Conservation (phyloP, 2,113 vertebrate genomes). For the Neopipo cinnamomea region DNA sequence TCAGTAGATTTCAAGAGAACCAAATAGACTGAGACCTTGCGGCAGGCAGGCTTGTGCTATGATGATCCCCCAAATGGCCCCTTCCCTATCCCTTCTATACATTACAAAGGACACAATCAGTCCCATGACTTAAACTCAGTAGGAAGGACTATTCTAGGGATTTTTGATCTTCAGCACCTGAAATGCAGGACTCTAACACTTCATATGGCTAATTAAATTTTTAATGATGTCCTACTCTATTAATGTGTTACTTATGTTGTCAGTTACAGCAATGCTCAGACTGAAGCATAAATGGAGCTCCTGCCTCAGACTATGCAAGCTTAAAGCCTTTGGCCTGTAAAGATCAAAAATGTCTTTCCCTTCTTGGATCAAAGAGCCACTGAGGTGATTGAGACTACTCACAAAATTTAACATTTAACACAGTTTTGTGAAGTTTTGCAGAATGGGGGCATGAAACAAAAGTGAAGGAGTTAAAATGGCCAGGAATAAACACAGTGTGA, state of each 20-base stretch:
- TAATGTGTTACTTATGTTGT: not conserved
- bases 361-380: not conserved
- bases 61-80: rapidly evolving
- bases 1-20: not conserved
- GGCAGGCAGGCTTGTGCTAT: not conserved
- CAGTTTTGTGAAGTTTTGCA: not conserved
- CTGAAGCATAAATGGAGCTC: not conserved
- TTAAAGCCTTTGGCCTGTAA: not conserved
- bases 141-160: not conserved
- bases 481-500: not conserved
- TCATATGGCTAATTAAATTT: not conserved
- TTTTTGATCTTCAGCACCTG: not conserved
- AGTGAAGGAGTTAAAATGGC: not conserved
- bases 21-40: not conserved
- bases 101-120: not conserved
- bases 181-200: not conserved
- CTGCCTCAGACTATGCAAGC: not conserved
- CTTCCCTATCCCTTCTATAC: not conserved
- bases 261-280: not conserved
- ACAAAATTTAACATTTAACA: not conserved
- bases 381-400: not conserved
- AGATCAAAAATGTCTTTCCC: not conserved
- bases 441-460: not conserved
- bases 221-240: not conserved
- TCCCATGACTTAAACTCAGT: not conserved